Base-by-base conservation (phyloP, 2,888 invertebrate genomes). In the Calephelis perditalis region DNA sequence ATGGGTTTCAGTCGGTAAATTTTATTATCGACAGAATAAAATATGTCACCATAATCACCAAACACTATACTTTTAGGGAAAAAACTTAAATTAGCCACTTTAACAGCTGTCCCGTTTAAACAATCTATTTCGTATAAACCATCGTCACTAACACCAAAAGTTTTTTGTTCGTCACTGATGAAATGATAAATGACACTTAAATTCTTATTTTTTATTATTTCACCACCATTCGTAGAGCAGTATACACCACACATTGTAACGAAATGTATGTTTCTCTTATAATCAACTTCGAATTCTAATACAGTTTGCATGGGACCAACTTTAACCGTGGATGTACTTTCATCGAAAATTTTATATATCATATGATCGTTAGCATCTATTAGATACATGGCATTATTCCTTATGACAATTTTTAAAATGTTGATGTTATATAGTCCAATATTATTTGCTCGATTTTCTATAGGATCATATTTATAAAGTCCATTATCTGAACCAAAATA, bases 401-500 rank as follows among this genome's bases (percentile, higher is more conserved):
- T 77, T 5, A 88, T 73, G 0, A 87, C 81, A 2, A 89, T 65
- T 71, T 87, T 86, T 68, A 81, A 78, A 59, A 89, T 74, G 61
- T 89, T 86, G 62, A 86, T 78, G 52, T 89, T 88, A 57, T 84
- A 88, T 0, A 89, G 65, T 2, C 84, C 89, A 4, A 86, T 79
- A 37, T 82, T 80, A 0, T 44, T 63, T 7, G 86, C 88, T 61
- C 70, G 67, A 15, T 84, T 81, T 10, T 63, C 62, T 2, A 85
- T 35, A 0, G 83, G 74, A 63, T 89, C 80, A 60, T 82, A 86
- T 71, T 81, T 84, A 64, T 88, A 89, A 0, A 89, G 65, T 3
- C 88, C 88, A 61, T 89, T 74, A 26, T 86, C 84, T 0, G 87
- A 82, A 10, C 89, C 89, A 61, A 89, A 89, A 63, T 86, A 89